phyloP scores from a whole-genome alignment of 2,113 vertebrate species.

The Platysternon megacephalum region DNA sequence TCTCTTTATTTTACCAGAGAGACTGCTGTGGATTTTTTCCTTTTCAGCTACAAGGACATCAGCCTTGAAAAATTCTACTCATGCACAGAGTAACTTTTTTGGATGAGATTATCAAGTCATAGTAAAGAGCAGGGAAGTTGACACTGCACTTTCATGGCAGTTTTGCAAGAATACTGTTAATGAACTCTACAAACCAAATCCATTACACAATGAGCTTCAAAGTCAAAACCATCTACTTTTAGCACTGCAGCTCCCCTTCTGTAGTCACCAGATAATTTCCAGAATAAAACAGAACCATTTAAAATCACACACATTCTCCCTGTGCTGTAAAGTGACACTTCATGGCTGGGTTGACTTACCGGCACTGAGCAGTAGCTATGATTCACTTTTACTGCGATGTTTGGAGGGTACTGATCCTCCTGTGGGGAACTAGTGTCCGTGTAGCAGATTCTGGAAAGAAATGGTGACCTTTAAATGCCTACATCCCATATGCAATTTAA shows the following conservation, averaged over 20 bases:
- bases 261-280: background rate
- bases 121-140: background rate
- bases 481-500: rapidly evolving
- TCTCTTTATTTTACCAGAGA: background rate
- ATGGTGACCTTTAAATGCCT: background rate
- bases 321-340: background rate
- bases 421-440: slow-evolving; percentile 93
- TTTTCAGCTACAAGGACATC: background rate
- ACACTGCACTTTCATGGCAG: background rate
- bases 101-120: background rate
- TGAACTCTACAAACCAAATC: background rate
- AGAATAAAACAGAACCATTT: background rate
- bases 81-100: background rate
- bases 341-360: slow-evolving; percentile 76
- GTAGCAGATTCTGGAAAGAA: slow-evolving; percentile 92
- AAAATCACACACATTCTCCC: background rate
- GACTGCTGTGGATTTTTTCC: background rate
- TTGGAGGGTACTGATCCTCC: slow-evolving; percentile 98
- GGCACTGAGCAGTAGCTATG: slow-evolving; percentile 98
- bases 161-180: background rate
- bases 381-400: slow-evolving; percentile 98
- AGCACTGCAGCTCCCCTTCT: background rate
- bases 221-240: background rate
- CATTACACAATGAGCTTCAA: background rate
- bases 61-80: background rate